Evolutionary conservation across 2,888 invertebrate genomes (phyloP).

Genomic region (Hypena proboscidalis): DNA sequence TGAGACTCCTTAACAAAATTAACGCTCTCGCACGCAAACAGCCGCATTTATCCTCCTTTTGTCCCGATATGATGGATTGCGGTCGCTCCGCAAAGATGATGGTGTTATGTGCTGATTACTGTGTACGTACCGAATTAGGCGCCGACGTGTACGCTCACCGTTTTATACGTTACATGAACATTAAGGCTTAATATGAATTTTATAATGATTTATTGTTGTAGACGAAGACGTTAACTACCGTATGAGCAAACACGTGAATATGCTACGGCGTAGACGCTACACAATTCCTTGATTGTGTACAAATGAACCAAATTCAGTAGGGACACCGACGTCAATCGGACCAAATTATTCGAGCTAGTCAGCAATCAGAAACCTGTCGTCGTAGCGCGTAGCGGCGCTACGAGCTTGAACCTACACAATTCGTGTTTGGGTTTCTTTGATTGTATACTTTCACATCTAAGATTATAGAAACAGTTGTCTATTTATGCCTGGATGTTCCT

Average conservation of each 20-base stretch:
- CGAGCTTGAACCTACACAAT: constrained; percentile 28
- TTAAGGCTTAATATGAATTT: constrained; percentile 65
- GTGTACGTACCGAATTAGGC: constrained; percentile 71
- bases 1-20: constrained; percentile 84
- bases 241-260: constrained; percentile 15
- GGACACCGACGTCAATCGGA: constrained; percentile 59
- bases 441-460: not conserved
- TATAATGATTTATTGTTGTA: constrained; percentile 73
- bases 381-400: constrained; percentile 56
- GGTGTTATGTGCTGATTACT: constrained; percentile 78
- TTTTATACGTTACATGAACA: constrained; percentile 64
- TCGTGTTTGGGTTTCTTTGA: constrained; percentile 1
- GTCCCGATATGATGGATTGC: constrained; percentile 83
- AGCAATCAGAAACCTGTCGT: constrained; percentile 58
- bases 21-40: constrained; percentile 80
- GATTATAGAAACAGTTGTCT: too few species aligned
- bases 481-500: too few species aligned
- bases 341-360: constrained; percentile 60
- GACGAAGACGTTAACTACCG: constrained; percentile 48
- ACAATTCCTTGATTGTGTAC: constrained; percentile 47
- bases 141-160: constrained; percentile 57
- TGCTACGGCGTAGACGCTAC: constrained; percentile 25
- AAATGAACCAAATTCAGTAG: constrained; percentile 55
- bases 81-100: constrained; percentile 76
- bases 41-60: constrained; percentile 76